Evolutionary conservation across 2,113 vertebrate genomes (phyloP), one percentile per base, ranked within the genome.

Genomic region (Vidua macroura): DNA sequence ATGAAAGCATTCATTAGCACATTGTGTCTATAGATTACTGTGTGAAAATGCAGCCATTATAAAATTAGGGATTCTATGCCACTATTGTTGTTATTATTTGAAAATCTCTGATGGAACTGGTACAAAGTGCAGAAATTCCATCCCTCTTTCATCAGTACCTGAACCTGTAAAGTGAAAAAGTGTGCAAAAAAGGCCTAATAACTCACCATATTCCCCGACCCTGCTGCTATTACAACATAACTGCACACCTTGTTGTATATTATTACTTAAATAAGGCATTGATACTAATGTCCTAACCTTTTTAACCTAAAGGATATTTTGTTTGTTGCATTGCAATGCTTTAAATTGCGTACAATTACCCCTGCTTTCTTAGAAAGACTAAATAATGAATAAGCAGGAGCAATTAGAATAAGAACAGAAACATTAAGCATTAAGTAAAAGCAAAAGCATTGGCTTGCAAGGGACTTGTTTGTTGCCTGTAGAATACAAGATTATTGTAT

Each of bases 391-490:
- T 96, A 90, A 97, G 94, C 86, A 96, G 93, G 64, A 91, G 82
- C 82, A 95, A 98, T 97, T 97, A 97, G 66, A 94, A 95, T 96
- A 96, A 94, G 93, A 97, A 95, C 37, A 83, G 90, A 92, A 86
- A 94, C 23, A 83, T 90, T 96, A 91, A 96, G 85, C 56, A 25
- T 14, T 83, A 55, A 55, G 41, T 48, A 78, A 95, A 83, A 91
- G 44, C 15, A 33, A 89, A 95, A 92, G 22, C 58, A 49, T 13
- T 83, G 83, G 53, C 79, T 89, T 86, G 55, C 90, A 69, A 87
- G 44, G 59, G 78, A 91, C 69, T 41, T 92, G 66, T 75, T 94
- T 87, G 87, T 77, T 93, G 83, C 72, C 79, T 78, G 58, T 60
- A 21, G 28, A 74, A 94, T 46, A 92, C 88, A 92, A 93, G 33